These are phyloP conservation scores for Macquaria ambigua DNA, from an alignment of 2,113 vertebrate species.

Conservation along the genomic window DNA sequence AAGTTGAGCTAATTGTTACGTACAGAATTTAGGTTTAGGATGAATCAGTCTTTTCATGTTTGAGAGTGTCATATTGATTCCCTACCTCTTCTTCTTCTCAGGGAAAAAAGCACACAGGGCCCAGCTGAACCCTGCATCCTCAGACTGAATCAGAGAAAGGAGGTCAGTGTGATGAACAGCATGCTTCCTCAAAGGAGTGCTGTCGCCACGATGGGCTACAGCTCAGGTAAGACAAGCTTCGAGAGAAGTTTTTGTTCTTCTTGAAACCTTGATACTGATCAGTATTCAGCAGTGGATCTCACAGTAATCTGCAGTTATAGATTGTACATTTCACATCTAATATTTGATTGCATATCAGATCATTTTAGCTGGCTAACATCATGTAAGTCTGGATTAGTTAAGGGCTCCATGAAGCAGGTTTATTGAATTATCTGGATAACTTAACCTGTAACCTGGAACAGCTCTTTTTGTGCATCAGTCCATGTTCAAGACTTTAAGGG, in stretches of 20 bases:
- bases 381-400: neutral
- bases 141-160: conserved; percentile 35
- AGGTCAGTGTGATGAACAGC: conserved; percentile 77
- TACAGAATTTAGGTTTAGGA: neutral
- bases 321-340: neutral
- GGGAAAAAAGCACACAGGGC: conserved; percentile 20
- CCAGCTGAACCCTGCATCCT: conserved; percentile 47
- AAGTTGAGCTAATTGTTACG: neutral
- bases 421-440: neutral
- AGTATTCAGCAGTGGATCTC: neutral
- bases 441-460: neutral
- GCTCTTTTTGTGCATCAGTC: neutral
- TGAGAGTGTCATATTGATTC: neutral
- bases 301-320: neutral
- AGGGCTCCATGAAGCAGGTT: neutral
- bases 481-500: neutral
- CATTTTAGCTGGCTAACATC: neutral
- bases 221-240: conserved; percentile 74
- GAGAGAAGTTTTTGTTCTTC: neutral
- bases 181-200: conserved; percentile 83
- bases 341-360: neutral
- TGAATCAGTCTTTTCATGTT: neutral
- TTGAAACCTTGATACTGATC: neutral
- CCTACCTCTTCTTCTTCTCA: neutral
- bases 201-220: conserved; percentile 73